These are phyloP conservation scores for Microctenopoma steveboyesi DNA, from an alignment of 2,797 vertebrate genomes.

Conservation along the genomic window DNA sequence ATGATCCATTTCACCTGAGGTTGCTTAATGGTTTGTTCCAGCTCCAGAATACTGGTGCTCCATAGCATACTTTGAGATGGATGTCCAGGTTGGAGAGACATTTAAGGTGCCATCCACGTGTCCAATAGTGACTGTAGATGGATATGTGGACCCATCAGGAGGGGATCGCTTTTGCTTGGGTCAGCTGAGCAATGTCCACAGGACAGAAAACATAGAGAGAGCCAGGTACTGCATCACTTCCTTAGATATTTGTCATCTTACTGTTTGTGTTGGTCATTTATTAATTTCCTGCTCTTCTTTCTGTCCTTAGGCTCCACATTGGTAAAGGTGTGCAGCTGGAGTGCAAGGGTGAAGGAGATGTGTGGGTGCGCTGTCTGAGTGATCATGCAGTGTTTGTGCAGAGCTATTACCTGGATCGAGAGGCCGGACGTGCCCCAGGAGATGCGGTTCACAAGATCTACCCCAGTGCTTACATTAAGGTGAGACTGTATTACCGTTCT, in stretches of 20 bases:
- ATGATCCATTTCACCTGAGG: background rate
- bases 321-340: slow-evolving; percentile 97
- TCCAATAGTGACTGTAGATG: slow-evolving; percentile 95
- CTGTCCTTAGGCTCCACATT: slow-evolving; percentile 89
- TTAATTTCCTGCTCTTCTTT: background rate
- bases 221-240: slow-evolving; percentile 84
- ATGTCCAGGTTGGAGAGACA: slow-evolving; percentile 97
- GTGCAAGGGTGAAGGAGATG: slow-evolving; percentile 96
- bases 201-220: slow-evolving; percentile 97
- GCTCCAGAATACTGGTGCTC: slow-evolving; percentile 99
- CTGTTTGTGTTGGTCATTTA: background rate
- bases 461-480: slow-evolving; percentile 97
- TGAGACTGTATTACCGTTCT: slow-evolving; percentile 48
- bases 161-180: slow-evolving; percentile 97
- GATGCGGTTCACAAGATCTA: slow-evolving; percentile 98
- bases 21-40: slow-evolving; percentile 54
- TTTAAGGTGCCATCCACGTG: slow-evolving; percentile 98
- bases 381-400: slow-evolving; percentile 98
- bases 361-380: slow-evolving; percentile 96
- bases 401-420: slow-evolving; percentile 96
- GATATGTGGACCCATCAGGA: slow-evolving; percentile 97
- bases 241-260: background rate
- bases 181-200: slow-evolving; percentile 97
- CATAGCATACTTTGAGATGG: slow-evolving; percentile 99
- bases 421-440: slow-evolving; percentile 93